Conservation (phyloP, 2,797 vertebrate genomes). For the Mus caroli region DNA sequence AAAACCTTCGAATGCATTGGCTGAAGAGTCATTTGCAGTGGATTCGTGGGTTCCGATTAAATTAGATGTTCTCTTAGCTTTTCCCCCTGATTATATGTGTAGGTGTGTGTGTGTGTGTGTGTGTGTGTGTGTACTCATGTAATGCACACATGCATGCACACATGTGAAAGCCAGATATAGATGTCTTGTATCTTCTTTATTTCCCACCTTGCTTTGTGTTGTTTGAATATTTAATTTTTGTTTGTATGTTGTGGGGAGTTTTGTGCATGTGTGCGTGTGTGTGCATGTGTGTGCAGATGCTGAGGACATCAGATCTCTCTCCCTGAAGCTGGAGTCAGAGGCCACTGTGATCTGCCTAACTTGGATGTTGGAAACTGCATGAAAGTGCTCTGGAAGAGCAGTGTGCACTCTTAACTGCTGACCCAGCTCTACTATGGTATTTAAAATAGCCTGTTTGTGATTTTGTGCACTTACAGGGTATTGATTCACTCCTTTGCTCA, state of each 20-base stretch:
- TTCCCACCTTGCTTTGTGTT: neutral
- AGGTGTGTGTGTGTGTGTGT: neutral
- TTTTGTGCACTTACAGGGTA: neutral
- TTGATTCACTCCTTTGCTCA: neutral
- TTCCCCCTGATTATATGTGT: neutral
- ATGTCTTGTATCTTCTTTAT: neutral
- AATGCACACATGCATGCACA: too few species aligned
- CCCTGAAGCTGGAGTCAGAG: neutral
- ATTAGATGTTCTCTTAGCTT: neutral
- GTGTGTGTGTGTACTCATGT: neutral
- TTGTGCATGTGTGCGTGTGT: neutral
- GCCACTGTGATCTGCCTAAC: too few species aligned
- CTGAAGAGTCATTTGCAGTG: neutral
- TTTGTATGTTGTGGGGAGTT: neutral
- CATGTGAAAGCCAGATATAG: neutral
- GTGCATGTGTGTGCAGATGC: neutral
- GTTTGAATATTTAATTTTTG: neutral
- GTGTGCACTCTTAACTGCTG: neutral
- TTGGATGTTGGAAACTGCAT: neutral
- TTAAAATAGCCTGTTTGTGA: neutral
- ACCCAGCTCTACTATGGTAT: too few species aligned
- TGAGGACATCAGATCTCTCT: neutral
- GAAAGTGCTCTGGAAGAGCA: neutral
- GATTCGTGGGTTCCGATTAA: slow-evolving; percentile 48
- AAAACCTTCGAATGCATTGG: neutral